phyloP scores from a whole-genome alignment of 2,113 vertebrate species.

The Malurus elegans region DNA sequence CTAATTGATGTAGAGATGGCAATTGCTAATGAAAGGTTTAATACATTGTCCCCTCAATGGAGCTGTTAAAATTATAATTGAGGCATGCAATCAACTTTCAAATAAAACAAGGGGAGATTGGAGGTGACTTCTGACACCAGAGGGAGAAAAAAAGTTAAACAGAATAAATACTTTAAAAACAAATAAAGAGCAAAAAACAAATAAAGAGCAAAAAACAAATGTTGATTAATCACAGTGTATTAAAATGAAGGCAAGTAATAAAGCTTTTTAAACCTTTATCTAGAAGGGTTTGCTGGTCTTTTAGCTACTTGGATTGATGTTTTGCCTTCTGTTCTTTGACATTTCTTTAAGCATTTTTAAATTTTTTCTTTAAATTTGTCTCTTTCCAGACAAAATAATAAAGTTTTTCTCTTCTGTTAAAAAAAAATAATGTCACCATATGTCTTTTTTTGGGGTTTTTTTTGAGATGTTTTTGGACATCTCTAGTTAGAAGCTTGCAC shows the following conservation, averaged over 20 bases:
- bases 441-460: not conserved
- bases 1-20: not conserved
- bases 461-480: not conserved
- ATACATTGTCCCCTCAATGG: not conserved
- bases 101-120: not conserved
- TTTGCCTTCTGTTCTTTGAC: not conserved
- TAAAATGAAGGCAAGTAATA: not conserved
- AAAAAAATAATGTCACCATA: not conserved
- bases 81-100: not conserved
- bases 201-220: not conserved
- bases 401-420: not conserved
- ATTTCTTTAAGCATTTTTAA: not conserved
- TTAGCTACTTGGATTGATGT: not conserved
- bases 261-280: not conserved
- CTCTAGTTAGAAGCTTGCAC: not conserved
- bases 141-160: not conserved
- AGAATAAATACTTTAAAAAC: not conserved
- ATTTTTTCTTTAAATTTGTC: not conserved
- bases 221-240: not conserved
- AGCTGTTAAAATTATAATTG: not conserved
- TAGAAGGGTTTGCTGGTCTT: not conserved
- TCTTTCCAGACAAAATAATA: not conserved
- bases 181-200: not conserved
- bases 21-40: not conserved
- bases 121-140: not conserved